Percentiles rank a stretch among this genome's conserved stretches.
Conservation (phyloP, 2,888 invertebrate genomes). For the Leucophenga montana region DNA sequence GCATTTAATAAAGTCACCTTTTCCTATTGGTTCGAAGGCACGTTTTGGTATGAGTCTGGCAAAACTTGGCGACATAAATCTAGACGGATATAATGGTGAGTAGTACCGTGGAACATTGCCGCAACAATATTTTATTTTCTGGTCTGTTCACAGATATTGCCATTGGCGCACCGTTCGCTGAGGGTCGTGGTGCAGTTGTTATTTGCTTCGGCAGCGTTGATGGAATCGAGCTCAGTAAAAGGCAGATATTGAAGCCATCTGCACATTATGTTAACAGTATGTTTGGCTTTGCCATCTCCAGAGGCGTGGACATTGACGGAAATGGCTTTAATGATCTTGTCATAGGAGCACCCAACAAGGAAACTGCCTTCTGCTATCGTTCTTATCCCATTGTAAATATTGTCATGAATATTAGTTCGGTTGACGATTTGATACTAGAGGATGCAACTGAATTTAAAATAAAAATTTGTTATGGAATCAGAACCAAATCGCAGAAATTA, state of each 20-base stretch:
- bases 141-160: conserved; percentile 75
- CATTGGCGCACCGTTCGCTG: conserved; percentile 80
- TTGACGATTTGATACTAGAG: conserved; percentile 48
- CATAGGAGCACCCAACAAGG: conserved; percentile 73
- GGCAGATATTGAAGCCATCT: neutral
- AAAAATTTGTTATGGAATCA: conserved; percentile 43
- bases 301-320: conserved; percentile 73
- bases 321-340: conserved; percentile 73
- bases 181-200: conserved; percentile 76
- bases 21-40: conserved; percentile 71
- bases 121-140: neutral
- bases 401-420: conserved; percentile 55
- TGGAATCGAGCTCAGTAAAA: conserved; percentile 54
- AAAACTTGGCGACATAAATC: conserved; percentile 78
- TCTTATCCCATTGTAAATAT: conserved; percentile 73
- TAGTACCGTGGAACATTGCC: neutral
- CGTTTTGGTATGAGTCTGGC: conserved; percentile 70
- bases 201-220: conserved; percentile 75
- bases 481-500: conserved; percentile 74
- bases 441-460: conserved; percentile 45
- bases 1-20: neutral
- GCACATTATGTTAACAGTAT: conserved; percentile 47
- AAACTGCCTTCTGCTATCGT: conserved; percentile 72
- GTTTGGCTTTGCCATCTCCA: conserved; percentile 72
- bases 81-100: conserved; percentile 78